These are phyloP conservation scores for Hirundo rustica DNA, from an alignment of 2,797 vertebrate species.

Conservation along the genomic window DNA sequence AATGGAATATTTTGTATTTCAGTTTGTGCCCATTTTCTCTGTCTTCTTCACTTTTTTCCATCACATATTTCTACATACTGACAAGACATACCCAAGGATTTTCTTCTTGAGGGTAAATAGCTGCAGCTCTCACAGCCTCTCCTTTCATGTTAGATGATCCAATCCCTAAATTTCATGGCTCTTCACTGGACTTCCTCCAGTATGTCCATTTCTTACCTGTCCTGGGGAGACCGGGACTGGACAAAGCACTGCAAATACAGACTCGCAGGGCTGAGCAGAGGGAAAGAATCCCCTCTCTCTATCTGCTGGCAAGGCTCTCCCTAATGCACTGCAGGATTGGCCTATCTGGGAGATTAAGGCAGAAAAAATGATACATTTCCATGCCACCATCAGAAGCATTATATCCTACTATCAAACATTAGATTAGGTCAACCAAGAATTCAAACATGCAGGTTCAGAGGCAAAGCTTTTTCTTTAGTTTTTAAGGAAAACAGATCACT, in stretches of 20 bases:
- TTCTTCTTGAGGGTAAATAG: background rate
- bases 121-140: background rate
- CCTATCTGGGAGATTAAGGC: background rate
- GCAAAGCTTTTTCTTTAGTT: background rate
- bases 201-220: background rate
- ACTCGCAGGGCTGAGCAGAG: background rate
- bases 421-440: background rate
- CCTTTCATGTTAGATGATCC: background rate
- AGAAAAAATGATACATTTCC: background rate
- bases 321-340: background rate
- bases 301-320: background rate
- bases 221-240: background rate
- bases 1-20: background rate
- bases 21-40: background rate
- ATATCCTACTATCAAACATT: background rate
- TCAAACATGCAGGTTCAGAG: background rate
- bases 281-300: background rate
- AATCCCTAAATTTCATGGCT: background rate
- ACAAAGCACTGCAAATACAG: background rate
- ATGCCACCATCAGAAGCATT: background rate
- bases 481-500: background rate
- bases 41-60: background rate
- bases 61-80: background rate
- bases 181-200: background rate
- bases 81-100: background rate